Percentiles rank a stretch among this genome's conserved stretches.
These are phyloP conservation scores for Silurus meridionalis DNA, from an alignment of 2,113 vertebrate species.

Conservation along the genomic window DNA sequence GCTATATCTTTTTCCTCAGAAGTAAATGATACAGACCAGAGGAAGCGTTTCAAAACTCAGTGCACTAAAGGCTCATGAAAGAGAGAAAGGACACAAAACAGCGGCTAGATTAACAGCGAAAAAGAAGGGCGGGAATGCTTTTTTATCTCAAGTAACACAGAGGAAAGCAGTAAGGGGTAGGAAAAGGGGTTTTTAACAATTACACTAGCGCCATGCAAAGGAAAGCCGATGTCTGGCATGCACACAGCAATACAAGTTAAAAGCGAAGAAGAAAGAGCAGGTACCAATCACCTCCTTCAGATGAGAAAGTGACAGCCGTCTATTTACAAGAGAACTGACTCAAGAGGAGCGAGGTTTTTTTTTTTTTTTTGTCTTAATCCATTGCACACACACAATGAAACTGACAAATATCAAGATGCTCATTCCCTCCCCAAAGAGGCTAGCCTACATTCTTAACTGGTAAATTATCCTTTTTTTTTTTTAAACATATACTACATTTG, in stretches of 20 bases:
- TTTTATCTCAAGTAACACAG: constrained; percentile 38
- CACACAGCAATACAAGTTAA: constrained; percentile 90
- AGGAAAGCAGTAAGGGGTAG: constrained; percentile 53
- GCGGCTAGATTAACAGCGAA: constrained; percentile 65
- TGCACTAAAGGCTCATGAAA: constrained; percentile 72
- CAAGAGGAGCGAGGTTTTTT: constrained; percentile 54
- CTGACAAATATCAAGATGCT: constrained; percentile 88
- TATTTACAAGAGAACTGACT: constrained; percentile 85
- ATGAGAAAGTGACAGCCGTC: constrained; percentile 74
- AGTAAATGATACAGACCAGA: constrained; percentile 75
- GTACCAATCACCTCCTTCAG: constrained; percentile 77
- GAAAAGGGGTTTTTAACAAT: constrained; percentile 61
- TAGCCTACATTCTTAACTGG: constrained; percentile 90
- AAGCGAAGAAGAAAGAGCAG: constrained; percentile 82
- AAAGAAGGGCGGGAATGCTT: constrained; percentile 54
- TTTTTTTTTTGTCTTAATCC: constrained; percentile 58
- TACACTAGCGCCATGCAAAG: constrained; percentile 82
- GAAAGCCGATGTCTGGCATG: constrained; percentile 84
- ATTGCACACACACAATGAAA: constrained; percentile 83
- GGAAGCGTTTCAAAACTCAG: constrained; percentile 81
- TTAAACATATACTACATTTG: constrained; percentile 68
- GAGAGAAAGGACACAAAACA: constrained; percentile 62
- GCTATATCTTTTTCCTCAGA: constrained; percentile 68
- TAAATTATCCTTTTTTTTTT: constrained; percentile 70
- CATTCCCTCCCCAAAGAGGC: constrained; percentile 82